Conservation (phyloP, 2,888 invertebrate species). For the Sycophila texana region DNA sequence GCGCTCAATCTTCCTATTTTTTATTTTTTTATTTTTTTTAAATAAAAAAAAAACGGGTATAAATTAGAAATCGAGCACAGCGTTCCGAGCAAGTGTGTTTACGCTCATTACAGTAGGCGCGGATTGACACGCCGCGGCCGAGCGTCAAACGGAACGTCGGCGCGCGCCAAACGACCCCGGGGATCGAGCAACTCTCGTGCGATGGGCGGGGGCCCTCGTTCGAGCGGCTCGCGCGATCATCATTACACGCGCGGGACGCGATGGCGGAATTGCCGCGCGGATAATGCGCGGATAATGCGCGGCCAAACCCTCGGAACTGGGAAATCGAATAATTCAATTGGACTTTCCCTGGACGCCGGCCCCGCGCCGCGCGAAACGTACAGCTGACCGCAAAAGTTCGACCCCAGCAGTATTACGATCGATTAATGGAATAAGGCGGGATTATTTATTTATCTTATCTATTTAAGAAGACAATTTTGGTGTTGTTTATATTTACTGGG, state of each 20-base stretch:
- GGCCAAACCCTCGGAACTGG: conserved; percentile 16
- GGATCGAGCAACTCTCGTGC: not conserved
- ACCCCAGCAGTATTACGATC: too few relatives aligned
- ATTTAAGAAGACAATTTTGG: too few relatives aligned
- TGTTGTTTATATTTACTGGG: too few relatives aligned
- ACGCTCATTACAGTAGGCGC: not conserved
- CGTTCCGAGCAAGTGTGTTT: not conserved
- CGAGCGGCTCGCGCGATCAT: not conserved
- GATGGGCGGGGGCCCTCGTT: not conserved
- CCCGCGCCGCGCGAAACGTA: not conserved
- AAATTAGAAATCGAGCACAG: not conserved
- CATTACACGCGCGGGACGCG: not conserved
- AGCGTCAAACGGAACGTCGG: conserved; percentile 24
- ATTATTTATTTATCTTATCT: too few relatives aligned
- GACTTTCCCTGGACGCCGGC: conserved; percentile 36
- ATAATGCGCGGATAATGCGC: conserved; percentile 4
- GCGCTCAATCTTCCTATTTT: too few relatives aligned
- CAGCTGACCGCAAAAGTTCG: conserved; percentile 8
- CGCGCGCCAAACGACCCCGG: conserved; percentile 25
- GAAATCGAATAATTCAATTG: conserved; percentile 45
- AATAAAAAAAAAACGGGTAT: not conserved
- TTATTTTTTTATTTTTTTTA: too few relatives aligned
- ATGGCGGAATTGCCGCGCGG: conserved; percentile 17
- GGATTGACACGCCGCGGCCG: conserved; percentile 29
- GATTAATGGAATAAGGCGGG: too few relatives aligned